These are phyloP conservation scores for Daktulosphaira vitifoliae DNA, from an alignment of 1,140 invertebrate genomes.

Conservation along the genomic window DNA sequence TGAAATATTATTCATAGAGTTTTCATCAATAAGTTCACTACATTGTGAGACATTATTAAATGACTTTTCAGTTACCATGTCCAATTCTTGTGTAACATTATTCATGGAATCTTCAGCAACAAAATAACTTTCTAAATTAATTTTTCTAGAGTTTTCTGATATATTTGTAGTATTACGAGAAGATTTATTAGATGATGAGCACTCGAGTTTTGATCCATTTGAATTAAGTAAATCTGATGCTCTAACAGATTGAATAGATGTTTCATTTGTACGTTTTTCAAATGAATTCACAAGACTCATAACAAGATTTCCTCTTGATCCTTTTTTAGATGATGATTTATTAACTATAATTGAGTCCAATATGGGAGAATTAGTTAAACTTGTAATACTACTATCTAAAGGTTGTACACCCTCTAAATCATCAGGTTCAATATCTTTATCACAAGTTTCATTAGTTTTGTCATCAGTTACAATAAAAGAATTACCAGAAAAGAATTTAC, in stretches of 20 bases:
- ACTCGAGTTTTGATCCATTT: neutral
- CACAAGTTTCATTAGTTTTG: neutral
- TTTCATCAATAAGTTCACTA: too few species aligned
- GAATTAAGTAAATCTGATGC: conserved; percentile 17
- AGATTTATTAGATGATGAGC: neutral
- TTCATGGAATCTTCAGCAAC: conserved; percentile 23
- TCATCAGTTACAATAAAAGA: neutral
- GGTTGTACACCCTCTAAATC: conserved; percentile 26
- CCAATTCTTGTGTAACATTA: neutral
- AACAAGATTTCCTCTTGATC: conserved; percentile 26
- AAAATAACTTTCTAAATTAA: conserved; percentile 20
- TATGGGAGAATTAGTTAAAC: conserved; percentile 18
- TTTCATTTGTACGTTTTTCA: conserved; percentile 8
- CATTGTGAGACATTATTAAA: too few species aligned
- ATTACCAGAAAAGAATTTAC: neutral
- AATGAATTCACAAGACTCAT: conserved; percentile 20
- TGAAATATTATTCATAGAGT: too few species aligned
- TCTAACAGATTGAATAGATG: neutral
- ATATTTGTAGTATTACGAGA: neutral
- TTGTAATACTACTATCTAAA: conserved; percentile 14
- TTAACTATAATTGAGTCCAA: neutral
- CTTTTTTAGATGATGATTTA: conserved; percentile 4
- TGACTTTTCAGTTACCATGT: too few species aligned
- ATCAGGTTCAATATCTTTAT: neutral
- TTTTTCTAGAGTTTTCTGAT: neutral